Conservation (phyloP, 2,888 invertebrate genomes). For the Acleris cristana region DNA sequence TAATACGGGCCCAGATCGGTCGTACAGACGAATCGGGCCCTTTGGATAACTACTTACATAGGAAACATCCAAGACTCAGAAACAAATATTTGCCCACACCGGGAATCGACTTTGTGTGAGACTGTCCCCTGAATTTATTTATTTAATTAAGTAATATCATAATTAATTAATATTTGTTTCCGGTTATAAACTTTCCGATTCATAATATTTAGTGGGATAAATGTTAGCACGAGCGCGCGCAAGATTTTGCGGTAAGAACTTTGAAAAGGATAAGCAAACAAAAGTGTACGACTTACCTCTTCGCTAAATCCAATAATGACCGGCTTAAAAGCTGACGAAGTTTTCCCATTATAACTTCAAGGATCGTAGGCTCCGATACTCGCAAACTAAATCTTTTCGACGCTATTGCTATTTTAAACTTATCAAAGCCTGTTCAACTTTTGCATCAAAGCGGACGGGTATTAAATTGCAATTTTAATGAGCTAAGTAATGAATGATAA, state of each 20-base stretch:
- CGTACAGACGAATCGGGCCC: too few relatives aligned
- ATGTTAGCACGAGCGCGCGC: neutral
- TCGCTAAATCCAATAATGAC: conserved; percentile 30
- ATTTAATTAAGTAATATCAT: too few relatives aligned
- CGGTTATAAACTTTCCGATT: too few relatives aligned
- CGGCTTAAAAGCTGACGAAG: conserved; percentile 35
- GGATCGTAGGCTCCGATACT: conserved; percentile 31
- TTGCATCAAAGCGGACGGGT: neutral
- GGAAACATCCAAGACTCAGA: too few relatives aligned
- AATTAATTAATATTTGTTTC: too few relatives aligned
- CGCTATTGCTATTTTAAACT: conserved; percentile 35
- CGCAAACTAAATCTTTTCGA: conserved; percentile 29
- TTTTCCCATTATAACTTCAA: conserved; percentile 41
- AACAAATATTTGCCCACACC: too few relatives aligned
- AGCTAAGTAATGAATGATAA: neutral
- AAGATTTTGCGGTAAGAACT: conserved; percentile 1
- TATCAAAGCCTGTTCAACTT: neutral
- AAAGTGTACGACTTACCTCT: conserved; percentile 15
- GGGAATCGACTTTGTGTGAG: too few relatives aligned
- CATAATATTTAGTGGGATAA: too few relatives aligned
- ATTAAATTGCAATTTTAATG: neutral
- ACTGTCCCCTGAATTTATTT: too few relatives aligned
- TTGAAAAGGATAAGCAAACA: conserved; percentile 14
- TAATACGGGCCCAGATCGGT: too few relatives aligned
- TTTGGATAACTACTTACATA: too few relatives aligned